phyloP scores from a whole-genome alignment of 2,113 vertebrate genomes.

The Sebastes fasciatus region DNA sequence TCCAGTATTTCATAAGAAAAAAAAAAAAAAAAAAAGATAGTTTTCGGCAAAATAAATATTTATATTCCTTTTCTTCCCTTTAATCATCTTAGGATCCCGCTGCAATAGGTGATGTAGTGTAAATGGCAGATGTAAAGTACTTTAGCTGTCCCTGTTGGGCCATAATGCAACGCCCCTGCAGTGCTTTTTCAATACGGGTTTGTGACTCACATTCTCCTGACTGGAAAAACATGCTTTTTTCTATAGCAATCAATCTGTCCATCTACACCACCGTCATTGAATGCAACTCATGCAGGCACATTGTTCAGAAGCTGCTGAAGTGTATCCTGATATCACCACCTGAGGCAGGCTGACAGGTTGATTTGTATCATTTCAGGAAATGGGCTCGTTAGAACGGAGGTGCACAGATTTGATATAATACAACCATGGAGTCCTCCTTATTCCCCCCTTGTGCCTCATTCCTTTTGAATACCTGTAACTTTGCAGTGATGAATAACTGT shows the following conservation, averaged over 20 bases:
- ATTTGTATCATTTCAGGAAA: slow-evolving; percentile 4
- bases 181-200: not conserved
- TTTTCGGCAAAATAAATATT: no score
- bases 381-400: not conserved
- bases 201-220: not conserved
- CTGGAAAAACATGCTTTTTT: not conserved
- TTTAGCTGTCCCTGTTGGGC: not conserved
- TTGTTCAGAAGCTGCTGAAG: not conserved
- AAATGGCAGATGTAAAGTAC: not conserved
- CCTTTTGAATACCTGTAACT: not conserved
- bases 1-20: not conserved
- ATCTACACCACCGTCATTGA: not conserved
- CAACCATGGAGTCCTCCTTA: not conserved
- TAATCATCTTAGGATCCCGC: not conserved
- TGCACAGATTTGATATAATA: not conserved
- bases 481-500: not conserved
- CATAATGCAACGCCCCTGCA: not conserved
- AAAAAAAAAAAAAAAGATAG: not conserved
- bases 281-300: not conserved
- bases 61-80: not conserved
- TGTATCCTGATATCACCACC: not conserved
- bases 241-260: not conserved
- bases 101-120: not conserved
- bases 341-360: not conserved
- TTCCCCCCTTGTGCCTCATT: not conserved